phyloP scores from a whole-genome alignment of 2,888 invertebrate species.

The Napeogenes inachia region DNA sequence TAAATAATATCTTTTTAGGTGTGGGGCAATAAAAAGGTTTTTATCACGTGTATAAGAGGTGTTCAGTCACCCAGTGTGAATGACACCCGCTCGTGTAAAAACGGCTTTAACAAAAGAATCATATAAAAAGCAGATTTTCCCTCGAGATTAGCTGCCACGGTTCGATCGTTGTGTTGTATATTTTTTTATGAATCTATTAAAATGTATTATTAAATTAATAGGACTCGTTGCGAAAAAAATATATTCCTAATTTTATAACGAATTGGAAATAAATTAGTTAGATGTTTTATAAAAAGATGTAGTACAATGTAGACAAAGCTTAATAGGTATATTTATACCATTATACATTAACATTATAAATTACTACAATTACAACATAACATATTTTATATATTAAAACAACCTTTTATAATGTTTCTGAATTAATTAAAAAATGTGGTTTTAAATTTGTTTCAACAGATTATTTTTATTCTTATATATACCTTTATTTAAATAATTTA shows the following conservation, averaged over 20 bases:
- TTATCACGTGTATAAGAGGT: slow-evolving; percentile 4
- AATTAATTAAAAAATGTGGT: too few relatives aligned
- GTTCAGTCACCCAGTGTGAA: slow-evolving; percentile 50
- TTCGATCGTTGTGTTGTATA: slow-evolving; percentile 39
- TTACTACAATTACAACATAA: too few relatives aligned
- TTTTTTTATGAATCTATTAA: slow-evolving; percentile 25
- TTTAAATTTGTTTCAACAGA: too few relatives aligned
- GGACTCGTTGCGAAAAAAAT: slow-evolving; percentile 16
- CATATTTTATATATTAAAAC: too few relatives aligned
- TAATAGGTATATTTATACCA: too few relatives aligned
- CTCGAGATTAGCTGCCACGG: slow-evolving; percentile 53
- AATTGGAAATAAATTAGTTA: slow-evolving; percentile 11
- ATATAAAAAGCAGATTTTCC: slow-evolving; percentile 55
- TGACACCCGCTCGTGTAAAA: slow-evolving; percentile 58
- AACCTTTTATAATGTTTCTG: too few relatives aligned
- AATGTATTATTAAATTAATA: slow-evolving; percentile 27
- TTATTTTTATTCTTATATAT: too few relatives aligned
- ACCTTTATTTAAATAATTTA: too few relatives aligned
- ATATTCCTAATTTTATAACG: slow-evolving; percentile 13
- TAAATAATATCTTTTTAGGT: background rate
- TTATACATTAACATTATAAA: too few relatives aligned
- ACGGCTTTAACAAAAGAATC: slow-evolving; percentile 46
- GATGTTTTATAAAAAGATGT: background rate
- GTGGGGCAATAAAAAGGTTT: background rate
- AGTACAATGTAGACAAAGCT: too few relatives aligned